These are phyloP conservation scores for Stegophylla sp. DNA, from an alignment of 2,888 invertebrate genomes.

Conservation along the genomic window DNA sequence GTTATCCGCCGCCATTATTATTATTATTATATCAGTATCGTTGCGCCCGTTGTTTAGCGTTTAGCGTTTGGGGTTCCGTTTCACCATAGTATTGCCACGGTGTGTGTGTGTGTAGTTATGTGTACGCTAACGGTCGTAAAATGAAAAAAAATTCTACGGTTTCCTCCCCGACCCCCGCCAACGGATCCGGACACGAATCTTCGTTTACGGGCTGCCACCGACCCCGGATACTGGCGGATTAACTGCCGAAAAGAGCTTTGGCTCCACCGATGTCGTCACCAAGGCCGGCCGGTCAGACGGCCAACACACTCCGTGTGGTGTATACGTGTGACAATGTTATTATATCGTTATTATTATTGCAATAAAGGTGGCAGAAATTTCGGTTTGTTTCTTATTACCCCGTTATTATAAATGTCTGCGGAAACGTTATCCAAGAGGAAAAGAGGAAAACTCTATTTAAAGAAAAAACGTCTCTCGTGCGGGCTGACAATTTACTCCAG, in stretches of 20 bases:
- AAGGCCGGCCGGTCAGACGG: no score
- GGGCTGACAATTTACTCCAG: no score
- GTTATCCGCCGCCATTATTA: conserved; percentile 47
- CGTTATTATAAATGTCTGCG: no score
- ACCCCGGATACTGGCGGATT: background rate
- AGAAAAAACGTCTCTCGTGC: no score
- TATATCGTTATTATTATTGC: no score
- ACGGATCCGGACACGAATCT: background rate
- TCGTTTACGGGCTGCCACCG: background rate
- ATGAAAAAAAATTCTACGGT: conserved; percentile 41
- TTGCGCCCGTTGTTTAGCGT: conserved; percentile 21
- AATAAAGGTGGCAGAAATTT: no score
- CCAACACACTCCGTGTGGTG: background rate
- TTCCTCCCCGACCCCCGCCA: background rate
- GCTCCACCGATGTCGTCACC: no score
- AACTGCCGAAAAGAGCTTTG: background rate
- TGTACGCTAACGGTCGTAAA: conserved; percentile 54
- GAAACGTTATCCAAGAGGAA: no score
- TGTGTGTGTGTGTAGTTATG: background rate
- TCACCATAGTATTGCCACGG: background rate
- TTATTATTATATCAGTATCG: conserved; percentile 56
- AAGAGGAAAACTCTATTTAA: no score
- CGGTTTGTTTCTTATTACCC: no score
- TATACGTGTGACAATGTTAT: no score
- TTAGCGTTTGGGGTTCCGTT: background rate